These are phyloP conservation scores for Lochmaea crataegi DNA, from an alignment of 2,888 invertebrate species.

Conservation along the genomic window DNA sequence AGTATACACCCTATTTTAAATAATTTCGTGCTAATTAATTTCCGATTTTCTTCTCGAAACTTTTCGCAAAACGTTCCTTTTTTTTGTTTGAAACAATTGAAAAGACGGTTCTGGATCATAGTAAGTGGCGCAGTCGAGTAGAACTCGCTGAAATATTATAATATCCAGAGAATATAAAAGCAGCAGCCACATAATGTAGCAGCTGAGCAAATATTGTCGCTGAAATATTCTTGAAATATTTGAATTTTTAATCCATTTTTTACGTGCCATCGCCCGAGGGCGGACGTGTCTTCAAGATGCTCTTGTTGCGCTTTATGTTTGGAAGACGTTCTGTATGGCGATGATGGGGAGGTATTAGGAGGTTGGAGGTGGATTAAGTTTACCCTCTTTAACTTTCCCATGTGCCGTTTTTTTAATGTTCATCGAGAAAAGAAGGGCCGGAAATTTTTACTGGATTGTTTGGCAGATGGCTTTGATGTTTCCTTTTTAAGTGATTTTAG, in stretches of 20 bases:
- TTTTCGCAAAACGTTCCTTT: background rate
- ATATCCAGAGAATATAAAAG: slow-evolving; percentile 42
- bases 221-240: slow-evolving; percentile 42
- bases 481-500: background rate
- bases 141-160: slow-evolving; percentile 38
- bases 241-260: slow-evolving; percentile 44
- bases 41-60: no score
- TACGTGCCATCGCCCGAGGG: slow-evolving; percentile 23
- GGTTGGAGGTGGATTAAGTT: slow-evolving; percentile 27
- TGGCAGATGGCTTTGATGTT: slow-evolving; percentile 22
- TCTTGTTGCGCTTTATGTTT: slow-evolving; percentile 29
- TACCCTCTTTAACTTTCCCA: slow-evolving; percentile 17
- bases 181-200: slow-evolving; percentile 41
- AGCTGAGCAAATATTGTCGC: slow-evolving; percentile 43
- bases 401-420: slow-evolving; percentile 20
- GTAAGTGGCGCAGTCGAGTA: slow-evolving; percentile 32
- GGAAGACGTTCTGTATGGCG: slow-evolving; percentile 20
- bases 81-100: background rate
- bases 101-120: background rate
- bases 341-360: slow-evolving; percentile 7
- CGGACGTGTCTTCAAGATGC: slow-evolving; percentile 33
- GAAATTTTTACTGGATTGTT: slow-evolving; percentile 9
- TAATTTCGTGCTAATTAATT: no score
- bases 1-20: no score
- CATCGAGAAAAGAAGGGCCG: background rate